Evolutionary conservation across 2,113 vertebrate genomes (phyloP).

Genomic region (Pogona vitticeps): DNA sequence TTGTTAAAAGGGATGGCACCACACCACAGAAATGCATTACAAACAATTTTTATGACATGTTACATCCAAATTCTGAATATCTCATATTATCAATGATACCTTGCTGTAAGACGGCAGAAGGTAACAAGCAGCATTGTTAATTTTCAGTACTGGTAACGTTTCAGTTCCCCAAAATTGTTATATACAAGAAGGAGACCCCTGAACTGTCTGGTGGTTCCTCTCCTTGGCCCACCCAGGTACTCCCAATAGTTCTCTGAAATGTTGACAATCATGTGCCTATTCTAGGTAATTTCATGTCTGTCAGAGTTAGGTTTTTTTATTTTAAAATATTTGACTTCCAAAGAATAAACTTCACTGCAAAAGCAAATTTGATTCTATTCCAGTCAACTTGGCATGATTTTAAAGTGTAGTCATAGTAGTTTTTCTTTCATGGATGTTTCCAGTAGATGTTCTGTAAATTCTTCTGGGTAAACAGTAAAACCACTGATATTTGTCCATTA

Average conservation of each 20-base stretch:
- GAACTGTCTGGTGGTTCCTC: not conserved
- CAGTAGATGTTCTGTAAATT: slow-evolving; percentile 48
- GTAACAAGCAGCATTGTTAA: not conserved
- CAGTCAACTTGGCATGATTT: slow-evolving; percentile 18
- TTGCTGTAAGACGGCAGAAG: not conserved
- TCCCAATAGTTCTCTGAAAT: not conserved
- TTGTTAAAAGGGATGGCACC: too few species aligned
- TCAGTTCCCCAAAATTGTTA: not conserved
- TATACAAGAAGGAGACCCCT: not conserved
- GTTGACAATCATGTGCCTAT: not conserved
- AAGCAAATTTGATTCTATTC: slow-evolving; percentile 15
- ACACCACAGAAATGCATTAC: too few species aligned
- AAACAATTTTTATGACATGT: too few species aligned
- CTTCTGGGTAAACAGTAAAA: slow-evolving; percentile 60
- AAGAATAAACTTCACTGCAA: slow-evolving; percentile 8
- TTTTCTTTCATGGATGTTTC: slow-evolving; percentile 63
- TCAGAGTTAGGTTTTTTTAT: not conserved
- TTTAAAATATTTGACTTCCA: slow-evolving; percentile 32
- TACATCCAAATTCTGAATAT: too few species aligned
- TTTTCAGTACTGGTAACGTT: not conserved
- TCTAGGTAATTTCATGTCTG: not conserved
- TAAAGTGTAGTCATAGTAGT: slow-evolving; percentile 35
- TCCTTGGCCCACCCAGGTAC: not conserved
- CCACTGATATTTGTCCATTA: slow-evolving; percentile 69
- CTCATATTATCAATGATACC: not conserved